These are phyloP conservation scores for Nerophis lumbriciformis DNA, from an alignment of 2,113 vertebrate genomes.

Conservation along the genomic window DNA sequence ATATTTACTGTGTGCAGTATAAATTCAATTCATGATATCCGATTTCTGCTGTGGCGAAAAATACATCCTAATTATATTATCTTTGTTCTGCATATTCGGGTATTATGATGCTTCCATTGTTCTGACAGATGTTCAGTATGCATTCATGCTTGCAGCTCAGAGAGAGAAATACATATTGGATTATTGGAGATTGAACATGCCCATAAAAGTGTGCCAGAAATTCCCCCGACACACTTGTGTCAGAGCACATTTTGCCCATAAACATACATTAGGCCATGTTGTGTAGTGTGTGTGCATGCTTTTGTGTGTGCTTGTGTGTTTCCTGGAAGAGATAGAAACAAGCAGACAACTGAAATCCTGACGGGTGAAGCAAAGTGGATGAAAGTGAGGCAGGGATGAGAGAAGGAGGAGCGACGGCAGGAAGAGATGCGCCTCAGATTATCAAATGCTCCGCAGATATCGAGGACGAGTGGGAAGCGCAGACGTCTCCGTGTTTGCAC, in stretches of 20 bases:
- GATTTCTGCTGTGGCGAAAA: no score
- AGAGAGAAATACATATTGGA: constrained; percentile 37
- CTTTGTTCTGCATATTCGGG: no score
- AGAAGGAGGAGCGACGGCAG: constrained; percentile 55
- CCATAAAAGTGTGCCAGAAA: constrained; percentile 23
- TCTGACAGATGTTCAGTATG: no score
- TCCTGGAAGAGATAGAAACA: not conserved
- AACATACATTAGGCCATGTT: not conserved
- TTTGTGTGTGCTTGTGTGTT: not conserved
- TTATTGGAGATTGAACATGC: constrained; percentile 35
- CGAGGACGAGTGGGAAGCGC: constrained; percentile 32
- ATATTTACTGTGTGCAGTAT: no score
- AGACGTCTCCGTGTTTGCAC: constrained; percentile 31
- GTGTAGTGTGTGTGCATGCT: not conserved
- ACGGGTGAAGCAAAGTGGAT: constrained; percentile 16
- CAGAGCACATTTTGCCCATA: not conserved
- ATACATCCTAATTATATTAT: no score
- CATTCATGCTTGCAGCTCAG: not conserved
- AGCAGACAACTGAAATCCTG: not conserved
- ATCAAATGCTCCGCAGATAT: constrained; percentile 47
- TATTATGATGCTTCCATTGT: no score
- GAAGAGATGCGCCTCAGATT: constrained; percentile 55
- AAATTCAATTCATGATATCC: no score
- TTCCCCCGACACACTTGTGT: constrained; percentile 11
- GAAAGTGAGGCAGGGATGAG: constrained; percentile 32